These are phyloP conservation scores for Lucilia sericata DNA, from an alignment of 1,140 invertebrate species.

Conservation along the genomic window DNA sequence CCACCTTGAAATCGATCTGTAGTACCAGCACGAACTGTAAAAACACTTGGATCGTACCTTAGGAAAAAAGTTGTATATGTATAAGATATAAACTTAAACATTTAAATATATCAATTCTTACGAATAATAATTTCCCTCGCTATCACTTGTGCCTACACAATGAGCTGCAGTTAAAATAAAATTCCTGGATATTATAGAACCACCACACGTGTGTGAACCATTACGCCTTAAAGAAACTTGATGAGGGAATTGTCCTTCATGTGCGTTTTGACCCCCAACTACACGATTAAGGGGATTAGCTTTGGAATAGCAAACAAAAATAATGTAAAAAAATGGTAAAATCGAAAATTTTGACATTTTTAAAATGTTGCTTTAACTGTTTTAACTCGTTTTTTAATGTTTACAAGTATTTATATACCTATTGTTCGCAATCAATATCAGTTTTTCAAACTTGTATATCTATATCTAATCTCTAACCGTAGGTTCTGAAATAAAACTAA, in stretches of 20 bases:
- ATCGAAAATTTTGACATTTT: conserved; percentile 41
- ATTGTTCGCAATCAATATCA: neutral
- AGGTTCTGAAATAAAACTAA: too few species aligned
- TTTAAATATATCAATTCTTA: conserved; percentile 28
- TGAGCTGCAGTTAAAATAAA: conserved; percentile 74
- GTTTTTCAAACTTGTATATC: too few species aligned
- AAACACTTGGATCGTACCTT: conserved; percentile 42
- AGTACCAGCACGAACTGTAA: conserved; percentile 54
- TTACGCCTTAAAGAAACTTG: conserved; percentile 68
- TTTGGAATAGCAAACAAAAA: neutral
- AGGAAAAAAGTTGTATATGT: neutral
- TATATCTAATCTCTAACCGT: too few species aligned
- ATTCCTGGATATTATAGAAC: conserved; percentile 69
- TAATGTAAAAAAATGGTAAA: neutral
- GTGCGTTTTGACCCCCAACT: conserved; percentile 69
- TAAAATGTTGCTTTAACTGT: neutral
- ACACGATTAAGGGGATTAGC: conserved; percentile 57
- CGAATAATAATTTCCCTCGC: conserved; percentile 34
- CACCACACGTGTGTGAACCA: conserved; percentile 70
- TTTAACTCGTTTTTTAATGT: neutral
- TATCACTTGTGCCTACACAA: conserved; percentile 60
- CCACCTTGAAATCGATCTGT: conserved; percentile 50
- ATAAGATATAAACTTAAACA: neutral
- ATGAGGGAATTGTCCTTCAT: conserved; percentile 67
- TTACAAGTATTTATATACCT: neutral